Base-by-base conservation (phyloP, 1,140 invertebrate species). In the Drosophila elegans region DNA sequence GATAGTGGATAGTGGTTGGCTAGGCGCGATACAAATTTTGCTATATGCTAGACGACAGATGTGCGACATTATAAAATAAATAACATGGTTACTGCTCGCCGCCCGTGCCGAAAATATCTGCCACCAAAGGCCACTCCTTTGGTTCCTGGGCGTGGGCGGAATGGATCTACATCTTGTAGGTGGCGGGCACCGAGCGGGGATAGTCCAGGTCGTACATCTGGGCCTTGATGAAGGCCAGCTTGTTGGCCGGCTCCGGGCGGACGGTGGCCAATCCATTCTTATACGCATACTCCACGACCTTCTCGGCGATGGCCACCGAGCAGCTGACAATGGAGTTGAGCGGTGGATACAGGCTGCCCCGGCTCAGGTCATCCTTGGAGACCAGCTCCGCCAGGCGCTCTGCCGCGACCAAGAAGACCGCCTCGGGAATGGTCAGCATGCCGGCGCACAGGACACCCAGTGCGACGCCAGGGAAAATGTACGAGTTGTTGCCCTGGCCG, bases 401-500 rank as follows among this genome's bases (percentile, higher is more conserved):
- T 25, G 98, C 97, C 25, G 98, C 96, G 5, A 97, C 94, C 10
- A 99, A 93, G 94, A 99, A 98, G 29, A 97, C 94, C 71, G 98
- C 96, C 80, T 99, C 97, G 1, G 95, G 95, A 89, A 99, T 98
- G 74, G 95, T 96, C 77, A 96, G 94, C 91, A 98, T 96, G 53
- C 97, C 96, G 41, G 95, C 95, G 81, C 94, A 95, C 56, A 99
- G 95, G 34, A 96, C 96, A 48, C 96, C 98, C 4, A 99, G 93
- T 16, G 97, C 97, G 12, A 99, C 95, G 27, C 98, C 98, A 13
- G 98, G 98, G 94, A 99, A 99, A 80, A 98, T 98, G 93, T 99
- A 99, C 0, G 98, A 96, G 93, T 99, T 99, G 93, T 99, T 99
- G 63, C 98, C 98, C 93, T 99, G 98, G 1, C 98, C 98, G 1